phyloP scores from a whole-genome alignment of 2,113 vertebrate species.

The Hydropotes inermis region DNA sequence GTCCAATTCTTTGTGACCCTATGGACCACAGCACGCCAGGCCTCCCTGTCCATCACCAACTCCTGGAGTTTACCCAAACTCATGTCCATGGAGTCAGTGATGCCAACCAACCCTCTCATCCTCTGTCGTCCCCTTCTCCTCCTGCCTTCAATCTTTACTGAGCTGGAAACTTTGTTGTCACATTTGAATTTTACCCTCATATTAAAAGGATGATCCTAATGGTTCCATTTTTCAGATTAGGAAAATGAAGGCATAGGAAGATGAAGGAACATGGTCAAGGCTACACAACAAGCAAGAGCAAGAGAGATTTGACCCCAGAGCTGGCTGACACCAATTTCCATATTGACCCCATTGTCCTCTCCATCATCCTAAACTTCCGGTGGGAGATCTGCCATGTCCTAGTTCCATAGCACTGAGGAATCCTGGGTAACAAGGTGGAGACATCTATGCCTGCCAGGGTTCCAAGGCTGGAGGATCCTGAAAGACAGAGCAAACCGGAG shows the following conservation, averaged over 20 bases:
- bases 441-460: not conserved
- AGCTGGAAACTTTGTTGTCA: not conserved
- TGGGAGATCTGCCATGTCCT: not conserved
- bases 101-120: not conserved
- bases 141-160: rapidly evolving
- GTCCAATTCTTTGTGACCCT: rapidly evolving
- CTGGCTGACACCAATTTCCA: not conserved
- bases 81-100: not conserved
- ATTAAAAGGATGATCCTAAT: not conserved
- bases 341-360: not conserved
- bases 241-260: not conserved
- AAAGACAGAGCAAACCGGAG: not conserved
- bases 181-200: not conserved
- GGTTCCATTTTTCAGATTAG: not conserved
- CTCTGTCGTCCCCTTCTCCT: not conserved
- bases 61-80: not conserved
- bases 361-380: not conserved
- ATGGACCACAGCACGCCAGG: not conserved
- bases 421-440: not conserved
- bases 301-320: not conserved
- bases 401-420: not conserved
- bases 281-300: not conserved
- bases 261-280: not conserved
- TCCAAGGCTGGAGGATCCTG: not conserved
- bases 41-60: not conserved